Evolutionary conservation across 1,140 invertebrate species (phyloP), one percentile per base, ranked within the genome.

Genomic region (Thaumatotibia leucotreta): DNA sequence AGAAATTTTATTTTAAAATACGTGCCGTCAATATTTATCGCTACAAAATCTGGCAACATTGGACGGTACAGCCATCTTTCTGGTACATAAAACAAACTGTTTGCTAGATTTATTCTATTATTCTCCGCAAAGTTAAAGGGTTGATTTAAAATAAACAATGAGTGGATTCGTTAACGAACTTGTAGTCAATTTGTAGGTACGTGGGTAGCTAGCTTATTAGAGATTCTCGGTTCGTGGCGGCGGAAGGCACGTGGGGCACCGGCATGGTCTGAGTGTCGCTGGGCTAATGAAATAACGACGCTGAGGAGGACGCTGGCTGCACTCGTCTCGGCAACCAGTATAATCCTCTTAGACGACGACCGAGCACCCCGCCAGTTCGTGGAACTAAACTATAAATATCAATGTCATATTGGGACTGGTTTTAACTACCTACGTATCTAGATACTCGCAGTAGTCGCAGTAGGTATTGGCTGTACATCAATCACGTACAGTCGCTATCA

Each of bases 161-260:
- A 75, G 68, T 74, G 63, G 73, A 76, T 71, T 77, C 70, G 73
- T 73, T 79, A 81, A 81, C 76, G 76, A 81, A 79, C 78, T 76
- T 63, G 73, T 69, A 35, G 74, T 74, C 74, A 79, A 76, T 76
- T 76, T 73, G 65, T 72, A 67, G 65, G 68, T 73, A 64, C 72
- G 68, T 69, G 62, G 74, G 70, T 76, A 68, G 73, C n/a, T n/a
- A n/a, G n/a, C 73, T 75, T 77, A 79, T 79, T 79, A 79, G 72
- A 80, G 74, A 76, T 80, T 76, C 74, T 76, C 65, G 64, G 65
- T 64, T 69, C 29, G 65, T 24, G 39, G 58, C 61, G 29, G 14
- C 58, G 32, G 32, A 31, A 62, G 61, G 61, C 61, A 62, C 61
- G 61, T 62, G 61, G 14, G 61, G 22, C 61, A 11, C 2, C 32